phyloP scores from a whole-genome alignment of 2,113 vertebrate species.

The Riparia riparia region DNA sequence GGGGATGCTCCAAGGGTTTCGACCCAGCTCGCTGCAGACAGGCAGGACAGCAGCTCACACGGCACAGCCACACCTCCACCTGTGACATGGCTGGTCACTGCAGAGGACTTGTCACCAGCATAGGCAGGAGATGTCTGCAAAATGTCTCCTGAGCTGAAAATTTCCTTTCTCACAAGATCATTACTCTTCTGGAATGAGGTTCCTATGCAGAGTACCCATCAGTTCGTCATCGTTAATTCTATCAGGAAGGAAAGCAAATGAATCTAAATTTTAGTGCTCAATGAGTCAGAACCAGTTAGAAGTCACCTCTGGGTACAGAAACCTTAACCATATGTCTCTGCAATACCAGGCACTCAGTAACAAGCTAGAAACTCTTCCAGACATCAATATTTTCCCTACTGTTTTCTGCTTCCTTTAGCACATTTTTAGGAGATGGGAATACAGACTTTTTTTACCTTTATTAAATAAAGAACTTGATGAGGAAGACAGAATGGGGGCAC shows the following conservation, averaged over 20 bases:
- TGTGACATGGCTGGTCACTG: background rate
- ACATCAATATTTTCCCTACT: background rate
- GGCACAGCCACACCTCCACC: background rate
- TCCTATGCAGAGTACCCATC: background rate
- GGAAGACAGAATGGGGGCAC: conserved; percentile 24
- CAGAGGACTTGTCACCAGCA: background rate
- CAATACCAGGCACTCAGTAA: background rate
- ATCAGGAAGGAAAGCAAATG: conserved; percentile 5
- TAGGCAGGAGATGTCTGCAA: background rate
- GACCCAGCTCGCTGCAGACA: background rate
- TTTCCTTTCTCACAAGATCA: background rate
- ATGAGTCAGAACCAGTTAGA: conserved; percentile 6
- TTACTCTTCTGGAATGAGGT: background rate
- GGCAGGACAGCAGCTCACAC: background rate
- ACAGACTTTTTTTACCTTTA: background rate
- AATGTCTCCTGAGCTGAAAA: background rate
- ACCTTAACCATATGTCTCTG: background rate
- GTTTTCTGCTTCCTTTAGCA: conserved; percentile 26
- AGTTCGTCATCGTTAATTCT: conserved; percentile 11
- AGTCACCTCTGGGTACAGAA: conserved; percentile 3
- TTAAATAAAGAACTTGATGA: conserved; percentile 29
- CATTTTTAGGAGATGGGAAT: background rate
- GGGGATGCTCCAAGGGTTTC: background rate
- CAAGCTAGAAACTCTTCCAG: background rate
- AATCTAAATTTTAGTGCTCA: background rate